phyloP scores from a whole-genome alignment of 2,888 invertebrate genomes.

The Temnothorax rugatulus region DNA sequence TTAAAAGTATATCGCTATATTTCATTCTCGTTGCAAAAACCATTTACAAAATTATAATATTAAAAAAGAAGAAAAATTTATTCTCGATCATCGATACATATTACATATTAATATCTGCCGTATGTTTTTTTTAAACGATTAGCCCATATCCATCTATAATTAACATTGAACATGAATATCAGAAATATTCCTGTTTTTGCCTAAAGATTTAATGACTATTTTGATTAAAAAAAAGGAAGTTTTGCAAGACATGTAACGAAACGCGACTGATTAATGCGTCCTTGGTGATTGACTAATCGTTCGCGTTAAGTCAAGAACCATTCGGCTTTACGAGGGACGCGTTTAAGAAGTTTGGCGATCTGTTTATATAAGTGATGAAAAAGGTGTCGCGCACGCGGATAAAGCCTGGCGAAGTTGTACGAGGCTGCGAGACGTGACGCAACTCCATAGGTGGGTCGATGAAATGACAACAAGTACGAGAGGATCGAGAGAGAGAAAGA shows the following conservation, averaged over 20 bases:
- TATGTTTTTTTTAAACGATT: background rate
- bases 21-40: background rate
- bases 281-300: background rate
- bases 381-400: slow-evolving; percentile 58
- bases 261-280: background rate
- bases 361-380: slow-evolving; percentile 60
- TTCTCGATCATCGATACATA: background rate
- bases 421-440: slow-evolving; percentile 55
- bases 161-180: background rate
- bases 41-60: background rate
- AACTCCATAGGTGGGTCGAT: slow-evolving; percentile 47
- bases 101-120: too few relatives aligned
- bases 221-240: background rate
- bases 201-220: background rate
- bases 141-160: background rate
- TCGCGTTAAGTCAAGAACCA: slow-evolving; percentile 14
- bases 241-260: background rate
- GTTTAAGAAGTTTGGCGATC: slow-evolving; percentile 2
- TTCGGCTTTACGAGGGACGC: slow-evolving; percentile 4
- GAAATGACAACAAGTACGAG: slow-evolving; percentile 40
- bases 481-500: slow-evolving; percentile 28
- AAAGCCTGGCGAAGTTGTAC: background rate
- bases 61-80: background rate
- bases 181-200: background rate
- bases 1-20: background rate